Percentiles rank a stretch among this genome's conserved stretches.
These are phyloP conservation scores for Drosophila varians DNA, from an alignment of 1,140 invertebrate species.

Conservation along the genomic window DNA sequence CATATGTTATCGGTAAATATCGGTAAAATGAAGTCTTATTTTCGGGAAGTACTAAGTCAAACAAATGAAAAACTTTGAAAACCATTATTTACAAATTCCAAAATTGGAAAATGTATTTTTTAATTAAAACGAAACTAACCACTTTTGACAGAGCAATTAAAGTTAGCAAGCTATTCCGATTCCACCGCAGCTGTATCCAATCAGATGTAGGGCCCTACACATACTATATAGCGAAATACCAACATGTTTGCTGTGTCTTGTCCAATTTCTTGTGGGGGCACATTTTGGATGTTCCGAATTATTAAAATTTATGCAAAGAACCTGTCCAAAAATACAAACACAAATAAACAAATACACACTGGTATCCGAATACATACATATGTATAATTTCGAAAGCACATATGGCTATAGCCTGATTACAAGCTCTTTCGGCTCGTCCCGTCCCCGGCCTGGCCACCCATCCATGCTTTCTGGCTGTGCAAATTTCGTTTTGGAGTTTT, in stretches of 20 bases:
- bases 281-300: conserved; percentile 29
- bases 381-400: neutral
- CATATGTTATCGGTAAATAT: too few relatives aligned
- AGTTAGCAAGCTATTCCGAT: neutral
- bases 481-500: conserved; percentile 7
- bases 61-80: neutral
- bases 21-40: too few relatives aligned
- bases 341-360: conserved; percentile 6
- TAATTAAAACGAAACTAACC: neutral
- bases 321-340: conserved; percentile 29
- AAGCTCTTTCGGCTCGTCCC: neutral
- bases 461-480: neutral
- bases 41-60: too few relatives aligned
- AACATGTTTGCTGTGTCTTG: conserved; percentile 4
- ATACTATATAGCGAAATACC: neutral
- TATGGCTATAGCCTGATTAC: neutral
- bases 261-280: conserved; percentile 13
- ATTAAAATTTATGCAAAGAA: conserved; percentile 54
- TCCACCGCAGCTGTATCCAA: neutral
- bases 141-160: neutral
- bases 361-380: too few relatives aligned
- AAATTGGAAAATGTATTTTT: too few relatives aligned
- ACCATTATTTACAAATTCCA: too few relatives aligned
- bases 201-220: conserved; percentile 9
- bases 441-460: too few relatives aligned